Evolutionary conservation across 2,797 vertebrate genomes (phyloP).

Genomic region (Eupleurogrammus muticus): DNA sequence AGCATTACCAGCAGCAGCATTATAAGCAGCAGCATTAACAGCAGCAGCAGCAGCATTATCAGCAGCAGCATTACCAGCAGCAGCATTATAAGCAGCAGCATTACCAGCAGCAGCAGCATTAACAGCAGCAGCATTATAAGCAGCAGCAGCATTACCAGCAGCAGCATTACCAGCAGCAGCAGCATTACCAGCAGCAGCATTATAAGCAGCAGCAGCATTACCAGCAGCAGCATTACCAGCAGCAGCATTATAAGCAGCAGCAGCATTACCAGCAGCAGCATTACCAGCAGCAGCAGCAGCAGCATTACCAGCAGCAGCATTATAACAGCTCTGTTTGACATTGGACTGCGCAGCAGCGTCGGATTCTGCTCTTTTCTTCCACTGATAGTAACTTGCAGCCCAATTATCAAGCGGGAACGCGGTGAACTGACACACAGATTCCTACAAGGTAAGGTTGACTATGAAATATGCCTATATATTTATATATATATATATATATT

Average conservation of each 20-base stretch:
- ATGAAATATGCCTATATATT: neutral
- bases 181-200: conserved; percentile 37
- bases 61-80: conserved; percentile 28
- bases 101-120: conserved; percentile 42
- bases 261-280: conserved; percentile 39
- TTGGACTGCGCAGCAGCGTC: conserved; percentile 46
- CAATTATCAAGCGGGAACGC: conserved; percentile 38
- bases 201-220: too few species aligned
- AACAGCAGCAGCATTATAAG: conserved; percentile 45
- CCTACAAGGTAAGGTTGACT: conserved; percentile 58
- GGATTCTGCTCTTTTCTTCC: neutral
- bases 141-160: conserved; percentile 28
- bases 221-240: conserved; percentile 33
- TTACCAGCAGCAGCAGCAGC: conserved; percentile 56
- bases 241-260: conserved; percentile 52
- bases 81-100: too few species aligned
- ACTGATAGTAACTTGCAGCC: conserved; percentile 40
- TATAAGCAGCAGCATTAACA: conserved; percentile 35
- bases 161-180: conserved; percentile 55
- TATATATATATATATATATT: too few species aligned
- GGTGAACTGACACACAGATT: conserved; percentile 11
- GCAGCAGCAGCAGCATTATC: conserved; percentile 45
- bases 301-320: conserved; percentile 37
- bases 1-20: conserved; percentile 56
- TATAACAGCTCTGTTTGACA: too few species aligned